Evolutionary conservation across 2,797 vertebrate genomes (phyloP), one percentile per base, ranked within the genome.

Genomic region (Thalassophryne amazonica): DNA sequence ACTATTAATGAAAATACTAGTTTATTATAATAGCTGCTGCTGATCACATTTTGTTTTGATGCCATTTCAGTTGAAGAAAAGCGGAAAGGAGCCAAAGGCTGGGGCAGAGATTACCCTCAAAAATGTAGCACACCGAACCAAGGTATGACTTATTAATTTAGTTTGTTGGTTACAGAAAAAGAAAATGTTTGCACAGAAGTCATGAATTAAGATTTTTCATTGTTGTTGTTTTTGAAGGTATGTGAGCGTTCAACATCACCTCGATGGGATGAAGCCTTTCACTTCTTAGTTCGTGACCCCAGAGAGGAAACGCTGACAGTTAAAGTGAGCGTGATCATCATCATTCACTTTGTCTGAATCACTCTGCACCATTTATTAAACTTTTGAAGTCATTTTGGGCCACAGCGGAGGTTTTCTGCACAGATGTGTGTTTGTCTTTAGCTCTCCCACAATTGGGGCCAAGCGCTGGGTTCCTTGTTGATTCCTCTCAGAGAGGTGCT

Each of bases 251-350:
- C 87, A n/a, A 69, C 86, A 1, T 91, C 92, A 9, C 96, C 96
- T 1, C 43, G 89, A 28, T 98, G 95, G 95, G 92, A 95, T 1
- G 94, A 96, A 81, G 87, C 80, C 1, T 93, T 93, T 76, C 82
- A 90, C 45, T 96, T 93, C 65, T 86, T 96, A 79, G 73, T 95
- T 69, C 92, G 86, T 47, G 90, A 90, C 60, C 96, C 95, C 2
- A 86, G 81, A 13, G 68, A 72, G 2, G 95, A 97, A 75, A 87
- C 53, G 0, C 85, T 98, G 60, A 87, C 90, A 32, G 60, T 97
- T 48, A 94, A 94, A 90, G 96, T 98, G 73, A 60, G 68, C 65
- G 41, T 41, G 13, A 22, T 19, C 22, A 2, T 25, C 10, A 42
- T 4, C 12, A 42, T 12, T 7, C 4, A 11, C 31, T 42, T 35